These are phyloP conservation scores for Varroa destructor DNA, from an alignment of 1,140 invertebrate species.

Conservation along the genomic window DNA sequence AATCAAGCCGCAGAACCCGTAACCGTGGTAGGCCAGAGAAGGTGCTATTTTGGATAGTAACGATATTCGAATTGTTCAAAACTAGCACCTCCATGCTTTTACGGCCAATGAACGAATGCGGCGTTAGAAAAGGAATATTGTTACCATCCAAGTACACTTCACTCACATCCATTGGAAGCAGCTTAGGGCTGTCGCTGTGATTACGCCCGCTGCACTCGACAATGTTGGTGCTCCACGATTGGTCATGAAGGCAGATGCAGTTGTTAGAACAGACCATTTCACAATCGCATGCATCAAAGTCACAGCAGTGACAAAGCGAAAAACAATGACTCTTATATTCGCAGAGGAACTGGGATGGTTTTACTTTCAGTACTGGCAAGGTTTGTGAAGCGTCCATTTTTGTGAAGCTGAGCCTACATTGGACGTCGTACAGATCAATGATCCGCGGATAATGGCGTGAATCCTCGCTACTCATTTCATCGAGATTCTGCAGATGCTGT, in stretches of 20 bases:
- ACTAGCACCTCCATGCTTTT: conserved; percentile 71
- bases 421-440: conserved; percentile 77
- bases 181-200: conserved; percentile 61
- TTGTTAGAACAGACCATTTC: conserved; percentile 86
- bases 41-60: conserved; percentile 67
- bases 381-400: conserved; percentile 46
- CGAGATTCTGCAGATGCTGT: conserved; percentile 57
- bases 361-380: conserved; percentile 64
- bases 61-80: conserved; percentile 72
- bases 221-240: conserved; percentile 80
- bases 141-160: conserved; percentile 84
- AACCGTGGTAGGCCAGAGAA: conserved; percentile 68
- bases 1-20: conserved; percentile 54
- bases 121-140: conserved; percentile 65
- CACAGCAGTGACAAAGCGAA: conserved; percentile 79
- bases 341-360: conserved; percentile 75
- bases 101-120: conserved; percentile 76
- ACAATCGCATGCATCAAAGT: conserved; percentile 85
- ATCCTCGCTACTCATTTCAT: conserved; percentile 43
- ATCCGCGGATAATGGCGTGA: conserved; percentile 70
- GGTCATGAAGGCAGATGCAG: conserved; percentile 84
- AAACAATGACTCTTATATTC: conserved; percentile 83
- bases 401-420: conserved; percentile 66
- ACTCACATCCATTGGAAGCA: conserved; percentile 83
- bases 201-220: conserved; percentile 67